These are phyloP conservation scores for Gonatopus flavifemur DNA, from an alignment of 1,140 invertebrate species.

Conservation along the genomic window DNA sequence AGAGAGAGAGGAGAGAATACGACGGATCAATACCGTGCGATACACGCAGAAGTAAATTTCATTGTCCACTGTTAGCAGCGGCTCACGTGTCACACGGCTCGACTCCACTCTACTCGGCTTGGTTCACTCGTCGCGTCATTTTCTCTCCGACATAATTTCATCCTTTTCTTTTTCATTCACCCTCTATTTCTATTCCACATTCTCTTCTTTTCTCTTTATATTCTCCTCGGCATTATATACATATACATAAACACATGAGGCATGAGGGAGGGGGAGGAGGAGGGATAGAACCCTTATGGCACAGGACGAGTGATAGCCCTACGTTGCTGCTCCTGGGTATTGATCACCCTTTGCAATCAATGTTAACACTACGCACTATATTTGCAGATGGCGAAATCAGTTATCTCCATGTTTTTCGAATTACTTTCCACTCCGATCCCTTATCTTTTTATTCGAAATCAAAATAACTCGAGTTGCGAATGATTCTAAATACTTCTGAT, in stretches of 20 bases:
- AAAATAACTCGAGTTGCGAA: too few species aligned
- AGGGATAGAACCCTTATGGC: constrained; percentile 39
- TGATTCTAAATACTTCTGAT: too few species aligned
- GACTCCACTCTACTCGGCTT: constrained; percentile 5
- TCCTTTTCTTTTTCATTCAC: constrained; percentile 3
- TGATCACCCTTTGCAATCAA: constrained; percentile 40
- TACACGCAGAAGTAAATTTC: constrained; percentile 49
- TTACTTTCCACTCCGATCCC: too few species aligned
- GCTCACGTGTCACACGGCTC: constrained; percentile 43
- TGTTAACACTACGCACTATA: constrained; percentile 31
- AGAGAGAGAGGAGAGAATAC: too few species aligned
- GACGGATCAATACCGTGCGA: constrained; percentile 44
- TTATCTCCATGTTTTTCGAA: too few species aligned
- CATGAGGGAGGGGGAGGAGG: constrained; percentile 5
- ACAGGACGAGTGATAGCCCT: constrained; percentile 34
- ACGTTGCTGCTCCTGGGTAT: constrained; percentile 32
- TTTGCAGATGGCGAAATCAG: constrained; percentile 30
- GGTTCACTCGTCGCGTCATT: not conserved
- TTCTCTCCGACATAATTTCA: not conserved
- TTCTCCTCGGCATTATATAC: constrained; percentile 6
- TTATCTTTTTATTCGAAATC: too few species aligned
- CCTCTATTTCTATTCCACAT: constrained; percentile 6
- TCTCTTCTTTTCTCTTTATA: constrained; percentile 7
- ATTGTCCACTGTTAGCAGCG: constrained; percentile 47
- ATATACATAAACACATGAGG: too few species aligned